Evolutionary conservation across 2,797 vertebrate species (phyloP).

Genomic region (Danio choprae): DNA sequence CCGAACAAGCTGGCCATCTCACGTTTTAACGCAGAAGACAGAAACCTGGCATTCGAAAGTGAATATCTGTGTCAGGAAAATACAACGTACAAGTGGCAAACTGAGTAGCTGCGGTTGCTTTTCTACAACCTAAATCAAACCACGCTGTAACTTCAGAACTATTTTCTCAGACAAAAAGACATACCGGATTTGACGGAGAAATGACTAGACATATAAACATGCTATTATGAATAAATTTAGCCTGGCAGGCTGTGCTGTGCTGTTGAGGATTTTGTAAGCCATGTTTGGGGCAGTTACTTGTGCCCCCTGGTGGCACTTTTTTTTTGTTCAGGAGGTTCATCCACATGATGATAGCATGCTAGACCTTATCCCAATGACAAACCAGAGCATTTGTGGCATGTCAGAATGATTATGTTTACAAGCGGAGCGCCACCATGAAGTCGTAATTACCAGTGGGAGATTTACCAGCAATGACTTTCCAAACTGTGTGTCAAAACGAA

Average conservation of each 20-base stretch:
- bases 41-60: conserved; percentile 50
- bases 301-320: conserved; percentile 32
- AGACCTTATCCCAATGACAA: neutral
- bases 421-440: conserved; percentile 5
- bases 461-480: neutral
- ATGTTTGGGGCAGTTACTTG: conserved; percentile 15
- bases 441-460: neutral
- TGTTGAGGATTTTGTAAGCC: neutral
- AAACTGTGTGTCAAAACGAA: neutral
- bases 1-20: conserved; percentile 52
- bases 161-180: conserved; percentile 10
- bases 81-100: neutral
- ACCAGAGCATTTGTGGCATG: neutral
- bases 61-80: conserved; percentile 7
- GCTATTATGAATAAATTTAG: conserved; percentile 33
- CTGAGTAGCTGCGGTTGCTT: conserved; percentile 9
- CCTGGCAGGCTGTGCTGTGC: conserved; percentile 10
- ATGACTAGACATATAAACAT: conserved; percentile 31
- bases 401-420: conserved; percentile 20
- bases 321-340: neutral
- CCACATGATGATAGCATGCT: neutral
- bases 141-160: neutral
- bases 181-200: conserved; percentile 19
- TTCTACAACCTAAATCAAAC: conserved; percentile 25
- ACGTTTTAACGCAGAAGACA: conserved; percentile 42